Percentiles rank a stretch among this genome's conserved stretches.
These are phyloP conservation scores for Phengaris alcon DNA, from an alignment of 2,888 invertebrate genomes.

Conservation along the genomic window DNA sequence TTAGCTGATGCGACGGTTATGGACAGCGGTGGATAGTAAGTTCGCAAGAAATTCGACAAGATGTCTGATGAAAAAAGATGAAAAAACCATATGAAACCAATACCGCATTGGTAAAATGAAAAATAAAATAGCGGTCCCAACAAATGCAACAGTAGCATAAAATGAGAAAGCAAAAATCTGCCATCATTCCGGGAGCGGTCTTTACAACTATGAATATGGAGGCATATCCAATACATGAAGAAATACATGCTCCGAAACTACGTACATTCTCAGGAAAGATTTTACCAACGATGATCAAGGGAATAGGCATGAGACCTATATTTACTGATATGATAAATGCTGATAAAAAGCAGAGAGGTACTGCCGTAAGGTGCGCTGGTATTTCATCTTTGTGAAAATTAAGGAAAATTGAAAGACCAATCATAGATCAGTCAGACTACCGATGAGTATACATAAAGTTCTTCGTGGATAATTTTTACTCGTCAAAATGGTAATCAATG, in stretches of 20 bases:
- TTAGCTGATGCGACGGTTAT: too few species aligned
- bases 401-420: slow-evolving; percentile 21
- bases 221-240: slow-evolving; percentile 17
- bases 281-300: slow-evolving; percentile 12
- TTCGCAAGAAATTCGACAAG: too few species aligned
- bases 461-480: slow-evolving; percentile 25
- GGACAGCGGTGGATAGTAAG: too few species aligned
- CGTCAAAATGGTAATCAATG: slow-evolving; percentile 18
- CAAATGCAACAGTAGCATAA: slow-evolving; percentile 24
- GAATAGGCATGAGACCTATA: slow-evolving; percentile 23
- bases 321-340: slow-evolving; percentile 24
- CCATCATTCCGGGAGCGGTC: slow-evolving; percentile 22
- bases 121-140: slow-evolving; percentile 15
- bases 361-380: slow-evolving; percentile 1
- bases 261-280: slow-evolving; percentile 19
- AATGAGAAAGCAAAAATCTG: slow-evolving; percentile 17
- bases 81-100: too few species aligned
- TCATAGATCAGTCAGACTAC: slow-evolving; percentile 22
- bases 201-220: slow-evolving; percentile 24
- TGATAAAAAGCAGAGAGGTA: slow-evolving; percentile 23
- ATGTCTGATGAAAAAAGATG: too few species aligned
- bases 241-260: slow-evolving; percentile 21
- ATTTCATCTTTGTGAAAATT: slow-evolving; percentile 17
- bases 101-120: slow-evolving; percentile 4
- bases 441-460: slow-evolving; percentile 18